A percentile compares a stretch with the other conserved stretches of the same genome.
These are phyloP conservation scores for Xenotilapia leptura DNA, from an alignment of 2,113 vertebrate species.

Conservation along the genomic window DNA sequence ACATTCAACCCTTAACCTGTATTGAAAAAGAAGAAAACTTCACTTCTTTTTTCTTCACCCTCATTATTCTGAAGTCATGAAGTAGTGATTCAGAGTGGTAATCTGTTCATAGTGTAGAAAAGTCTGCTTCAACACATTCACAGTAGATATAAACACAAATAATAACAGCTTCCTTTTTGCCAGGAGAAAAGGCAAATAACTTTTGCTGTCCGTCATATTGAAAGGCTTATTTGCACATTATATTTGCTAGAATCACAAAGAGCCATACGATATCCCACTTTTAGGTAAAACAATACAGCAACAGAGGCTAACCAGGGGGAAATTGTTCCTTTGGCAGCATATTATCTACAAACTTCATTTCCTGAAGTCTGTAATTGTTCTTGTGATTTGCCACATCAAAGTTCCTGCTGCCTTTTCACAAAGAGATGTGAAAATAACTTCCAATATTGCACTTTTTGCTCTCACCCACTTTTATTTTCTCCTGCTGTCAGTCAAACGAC, in stretches of 20 bases:
- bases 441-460: neutral
- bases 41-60: neutral
- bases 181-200: neutral
- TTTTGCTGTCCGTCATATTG: neutral
- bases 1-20: neutral
- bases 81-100: neutral
- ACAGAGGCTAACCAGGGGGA: neutral
- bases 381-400: neutral
- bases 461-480: neutral
- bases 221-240: neutral
- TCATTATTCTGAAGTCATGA: neutral
- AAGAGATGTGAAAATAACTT: neutral
- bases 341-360: neutral
- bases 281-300: neutral
- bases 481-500: neutral
- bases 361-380: neutral
- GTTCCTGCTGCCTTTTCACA: neutral
- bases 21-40: neutral
- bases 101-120: neutral
- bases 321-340: neutral
- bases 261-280: accelerated
- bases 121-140: neutral
- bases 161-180: neutral
- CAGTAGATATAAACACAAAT: neutral
- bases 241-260: neutral